These are phyloP conservation scores for Eucriotettix oculatus DNA, from an alignment of 2,888 invertebrate genomes.

Conservation along the genomic window DNA sequence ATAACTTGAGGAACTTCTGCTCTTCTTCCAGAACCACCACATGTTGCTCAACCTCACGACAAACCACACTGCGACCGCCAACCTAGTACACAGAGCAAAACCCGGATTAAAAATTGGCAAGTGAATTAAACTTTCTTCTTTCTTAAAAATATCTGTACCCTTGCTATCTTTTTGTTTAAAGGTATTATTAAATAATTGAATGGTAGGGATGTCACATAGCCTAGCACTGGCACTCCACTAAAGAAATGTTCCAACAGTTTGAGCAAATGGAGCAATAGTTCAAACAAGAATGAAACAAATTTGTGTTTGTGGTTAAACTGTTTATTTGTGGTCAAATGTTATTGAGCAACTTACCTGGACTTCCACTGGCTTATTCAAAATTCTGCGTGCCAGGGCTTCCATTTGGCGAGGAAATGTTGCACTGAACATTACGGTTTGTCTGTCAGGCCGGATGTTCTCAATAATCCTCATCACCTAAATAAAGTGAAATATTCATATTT, in stretches of 20 bases:
- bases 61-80: slow-evolving; percentile 90
- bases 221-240: too few species aligned
- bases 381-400: slow-evolving; percentile 92
- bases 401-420: slow-evolving; percentile 98
- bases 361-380: slow-evolving; percentile 88
- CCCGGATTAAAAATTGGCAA: too few species aligned
- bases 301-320: too few species aligned
- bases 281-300: too few species aligned
- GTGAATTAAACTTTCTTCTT: too few species aligned
- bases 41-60: slow-evolving; percentile 93
- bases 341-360: slow-evolving; percentile 48
- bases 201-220: too few species aligned
- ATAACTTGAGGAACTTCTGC: slow-evolving; percentile 89
- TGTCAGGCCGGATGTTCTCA: slow-evolving; percentile 89
- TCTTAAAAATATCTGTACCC: too few species aligned
- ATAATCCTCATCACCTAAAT: slow-evolving; percentile 83
- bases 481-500: slow-evolving; percentile 6
- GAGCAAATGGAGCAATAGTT: too few species aligned
- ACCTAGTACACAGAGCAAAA: slow-evolving; percentile 33
- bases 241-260: too few species aligned
- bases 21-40: slow-evolving; percentile 89
- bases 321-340: too few species aligned
- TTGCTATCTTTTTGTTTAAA: too few species aligned
- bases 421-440: slow-evolving; percentile 97
- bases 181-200: too few species aligned